Evolutionary conservation across 1,140 invertebrate species (phyloP).

Genomic region (Drusus annulatus): DNA sequence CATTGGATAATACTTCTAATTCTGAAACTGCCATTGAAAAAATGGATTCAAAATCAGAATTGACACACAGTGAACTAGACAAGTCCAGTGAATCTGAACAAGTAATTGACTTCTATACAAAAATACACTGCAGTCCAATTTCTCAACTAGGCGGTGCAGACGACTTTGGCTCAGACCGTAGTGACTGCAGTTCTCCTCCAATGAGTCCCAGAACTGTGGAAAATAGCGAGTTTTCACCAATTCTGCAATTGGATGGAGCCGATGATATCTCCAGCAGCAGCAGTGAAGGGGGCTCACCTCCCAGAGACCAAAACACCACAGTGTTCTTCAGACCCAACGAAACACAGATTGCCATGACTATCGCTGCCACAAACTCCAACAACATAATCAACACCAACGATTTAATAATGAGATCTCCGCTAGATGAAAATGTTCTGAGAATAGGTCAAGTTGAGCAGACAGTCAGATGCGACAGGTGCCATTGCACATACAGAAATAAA

Average conservation of each 20-base stretch:
- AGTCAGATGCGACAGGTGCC: conserved; percentile 90
- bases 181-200: conserved; percentile 67
- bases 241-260: conserved; percentile 83
- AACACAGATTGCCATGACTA: conserved; percentile 68
- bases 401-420: conserved; percentile 67
- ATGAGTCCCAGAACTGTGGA: conserved; percentile 61
- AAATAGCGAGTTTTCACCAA: conserved; percentile 67
- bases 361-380: conserved; percentile 65
- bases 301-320: conserved; percentile 65
- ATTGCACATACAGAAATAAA: conserved; percentile 90
- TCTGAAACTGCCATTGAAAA: not conserved
- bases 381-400: conserved; percentile 64
- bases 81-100: conserved; percentile 68
- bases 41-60: conserved; percentile 8
- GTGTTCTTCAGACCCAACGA: conserved; percentile 70
- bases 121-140: conserved; percentile 70
- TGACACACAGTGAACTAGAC: conserved; percentile 62
- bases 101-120: conserved; percentile 71
- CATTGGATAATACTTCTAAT: conserved; percentile 12
- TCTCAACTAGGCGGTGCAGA: conserved; percentile 78
- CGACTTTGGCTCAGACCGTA: conserved; percentile 71
- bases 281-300: conserved; percentile 63
- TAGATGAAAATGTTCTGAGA: conserved; percentile 64
- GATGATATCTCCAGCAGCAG: conserved; percentile 74
- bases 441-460: conserved; percentile 75